A percentile compares a stretch with the other conserved stretches of the same genome.
These are phyloP conservation scores for Neodiprion lecontei DNA, from an alignment of 1,140 invertebrate species.

Conservation along the genomic window DNA sequence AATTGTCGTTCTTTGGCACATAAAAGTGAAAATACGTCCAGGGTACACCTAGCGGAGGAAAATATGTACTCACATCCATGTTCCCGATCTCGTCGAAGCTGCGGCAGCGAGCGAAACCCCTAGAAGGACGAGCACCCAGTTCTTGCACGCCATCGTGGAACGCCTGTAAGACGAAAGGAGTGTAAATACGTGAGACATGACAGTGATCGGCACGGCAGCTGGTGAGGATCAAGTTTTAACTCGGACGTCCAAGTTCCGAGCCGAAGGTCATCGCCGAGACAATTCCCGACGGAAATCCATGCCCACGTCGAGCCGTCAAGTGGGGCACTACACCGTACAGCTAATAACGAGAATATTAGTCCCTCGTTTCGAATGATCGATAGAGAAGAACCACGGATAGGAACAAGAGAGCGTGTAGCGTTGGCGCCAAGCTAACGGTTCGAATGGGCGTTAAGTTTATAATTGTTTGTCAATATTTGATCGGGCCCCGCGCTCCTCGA, in stretches of 20 bases:
- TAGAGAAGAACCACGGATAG: no score
- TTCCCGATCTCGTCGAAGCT: conserved; percentile 32
- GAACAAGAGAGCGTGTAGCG: neutral
- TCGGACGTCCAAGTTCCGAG: neutral
- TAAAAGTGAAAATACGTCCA: no score
- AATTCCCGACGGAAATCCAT: no score
- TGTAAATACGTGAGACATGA: no score
- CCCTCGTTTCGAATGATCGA: no score
- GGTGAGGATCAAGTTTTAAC: neutral
- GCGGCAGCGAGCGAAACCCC: conserved; percentile 27
- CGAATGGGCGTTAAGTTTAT: conserved; percentile 16
- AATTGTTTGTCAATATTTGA: conserved; percentile 18
- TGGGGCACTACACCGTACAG: no score
- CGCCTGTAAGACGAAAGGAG: conserved; percentile 1
- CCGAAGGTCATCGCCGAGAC: neutral
- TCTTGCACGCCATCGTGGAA: conserved; percentile 28
- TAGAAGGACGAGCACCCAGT: conserved; percentile 26
- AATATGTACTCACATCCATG: conserved; percentile 39
- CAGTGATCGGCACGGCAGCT: no score
- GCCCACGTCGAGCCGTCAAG: no score
- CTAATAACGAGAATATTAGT: no score
- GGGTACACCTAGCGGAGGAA: no score
- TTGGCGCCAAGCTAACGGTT: conserved; percentile 10
- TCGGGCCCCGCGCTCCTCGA: neutral
- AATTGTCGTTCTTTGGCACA: no score